Evolutionary conservation across 2,888 invertebrate species (phyloP), one percentile per base, ranked within the genome.

Genomic region (Brenthis daphne): DNA sequence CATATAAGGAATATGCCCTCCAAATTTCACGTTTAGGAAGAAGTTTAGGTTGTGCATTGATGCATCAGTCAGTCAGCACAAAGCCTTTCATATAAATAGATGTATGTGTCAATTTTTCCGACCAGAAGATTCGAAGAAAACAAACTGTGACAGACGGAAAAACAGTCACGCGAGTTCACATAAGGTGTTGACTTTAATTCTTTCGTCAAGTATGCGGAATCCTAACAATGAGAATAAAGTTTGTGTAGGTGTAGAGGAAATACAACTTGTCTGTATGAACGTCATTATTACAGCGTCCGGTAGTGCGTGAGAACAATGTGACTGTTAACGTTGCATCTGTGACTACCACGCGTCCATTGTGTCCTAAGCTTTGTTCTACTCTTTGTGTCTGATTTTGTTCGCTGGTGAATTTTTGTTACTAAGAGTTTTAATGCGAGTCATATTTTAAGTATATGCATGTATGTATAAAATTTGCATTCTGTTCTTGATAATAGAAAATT

Each of bases 271-370:
- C 53, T 53, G 37, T 63, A 54, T 54, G 63, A 63, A 54, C 53
- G 63, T 63, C 53, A 63, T 63, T 63, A 61, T 56, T 67, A 67
- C 55, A 56, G 47, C 63, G 66, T 67, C 67, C 63, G 51, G 67
- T 14, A 50, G 60, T 67, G 67, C 61, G 67, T 67, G 56, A 56
- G 37, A 67, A 67, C 61, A 67, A 67, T 67, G 67, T 37, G 54
- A 61, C 67, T 63, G 56, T 67, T 67, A 67, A 61, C 61, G 60
- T 50, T 29, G 66, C 66, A 54, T 56, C 51, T 55, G 67, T 55
- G 50, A 56, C 61, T 55, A 29, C 51, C 33, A 67, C 56, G 60
- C 60, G 55, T 56, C 51, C 43, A 67, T 67, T 67, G 67, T 67
- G 60, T 33, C 54, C 47, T 3, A 4, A 16, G 60, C 66, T 60